Percentiles rank a stretch among this genome's conserved stretches.
These are phyloP conservation scores for Ophion costatus DNA, from an alignment of 2,888 invertebrate species.

Conservation along the genomic window DNA sequence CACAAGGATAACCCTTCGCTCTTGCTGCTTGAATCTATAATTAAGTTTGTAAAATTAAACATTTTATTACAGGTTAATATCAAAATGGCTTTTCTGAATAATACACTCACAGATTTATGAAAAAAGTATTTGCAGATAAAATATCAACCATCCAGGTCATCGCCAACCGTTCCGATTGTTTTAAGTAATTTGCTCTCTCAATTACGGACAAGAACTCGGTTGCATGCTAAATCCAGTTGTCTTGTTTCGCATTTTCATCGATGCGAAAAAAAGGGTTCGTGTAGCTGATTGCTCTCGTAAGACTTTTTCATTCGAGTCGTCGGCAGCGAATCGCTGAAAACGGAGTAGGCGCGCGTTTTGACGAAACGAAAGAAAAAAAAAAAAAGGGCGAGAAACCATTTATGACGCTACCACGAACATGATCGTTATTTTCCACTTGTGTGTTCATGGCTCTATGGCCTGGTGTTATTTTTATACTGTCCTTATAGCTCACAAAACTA, in stretches of 20 bases:
- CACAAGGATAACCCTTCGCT: not conserved
- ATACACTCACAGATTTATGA: no score
- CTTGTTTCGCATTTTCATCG: slow-evolving; percentile 5
- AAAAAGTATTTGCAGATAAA: not conserved
- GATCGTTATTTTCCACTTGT: slow-evolving; percentile 27
- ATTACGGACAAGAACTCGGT: not conserved
- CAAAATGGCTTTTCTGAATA: not conserved
- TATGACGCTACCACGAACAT: slow-evolving; percentile 35
- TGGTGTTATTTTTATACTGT: slow-evolving; percentile 44
- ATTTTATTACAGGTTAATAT: not conserved
- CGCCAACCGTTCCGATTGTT: no score
- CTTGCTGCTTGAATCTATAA: not conserved
- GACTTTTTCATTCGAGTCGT: slow-evolving; percentile 6
- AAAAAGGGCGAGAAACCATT: slow-evolving; percentile 11
- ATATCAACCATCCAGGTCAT: not conserved
- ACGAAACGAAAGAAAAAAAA: not conserved
- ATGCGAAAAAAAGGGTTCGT: slow-evolving; percentile 5
- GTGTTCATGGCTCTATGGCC: slow-evolving; percentile 4
- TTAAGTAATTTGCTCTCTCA: not conserved
- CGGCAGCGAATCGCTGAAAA: not conserved
- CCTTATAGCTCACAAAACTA: slow-evolving; percentile 34
- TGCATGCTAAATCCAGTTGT: slow-evolving; percentile 8
- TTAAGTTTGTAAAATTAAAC: no score
- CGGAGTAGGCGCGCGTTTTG: not conserved
- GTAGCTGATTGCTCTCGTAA: slow-evolving; percentile 8